Evolutionary conservation across 2,797 vertebrate species (phyloP), one percentile per base, ranked within the genome.

Genomic region (Tangara arthus): DNA sequence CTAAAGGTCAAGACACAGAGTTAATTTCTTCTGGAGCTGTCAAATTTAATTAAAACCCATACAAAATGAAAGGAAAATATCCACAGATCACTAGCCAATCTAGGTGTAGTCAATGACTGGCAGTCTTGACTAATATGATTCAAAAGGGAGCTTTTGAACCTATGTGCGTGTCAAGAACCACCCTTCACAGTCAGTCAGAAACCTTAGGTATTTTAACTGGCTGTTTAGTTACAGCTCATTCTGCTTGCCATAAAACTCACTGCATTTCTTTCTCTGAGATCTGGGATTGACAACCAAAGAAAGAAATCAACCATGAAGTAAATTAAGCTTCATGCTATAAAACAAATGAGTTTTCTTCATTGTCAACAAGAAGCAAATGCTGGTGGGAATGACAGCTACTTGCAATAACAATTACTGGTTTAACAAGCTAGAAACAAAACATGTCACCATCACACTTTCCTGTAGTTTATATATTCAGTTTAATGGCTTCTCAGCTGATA

Each of bases 371-470:
- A 88, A 90, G 70, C 55, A 84, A 93, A 87, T 42, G n/a, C 66
- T 87, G 75, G 65, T 95, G 89, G 87, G 80, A 92, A 96, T 91
- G 93, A 89, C 89, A 93, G 82, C 73, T 90, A 90, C 35, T 94
- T 90, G 76, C 65, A 86, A 47, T 90, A 96, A 94, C 91, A 95
- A 94, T 94, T 96, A 96, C 82, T 95, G 72, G 87, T 78, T 94
- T 96, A 97, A 95, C 87, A 91, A 96, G 65, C 93, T 88, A 90
- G 91, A 95, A 96, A 95, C 70, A 94, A 94, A 97, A 73, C 73
- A 57, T 91, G 77, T 89, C 89, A 89, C 64, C 56, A 73, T 73
- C 89, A 56, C 32, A 52, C 52, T 87, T 87, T 49, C 49, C 73
- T 75, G 63, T 20, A 60, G 82, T 90, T 94, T 70, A 79, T 84